phyloP scores from a whole-genome alignment of 1,140 invertebrate genomes.

The Trachelipus rathkii region DNA sequence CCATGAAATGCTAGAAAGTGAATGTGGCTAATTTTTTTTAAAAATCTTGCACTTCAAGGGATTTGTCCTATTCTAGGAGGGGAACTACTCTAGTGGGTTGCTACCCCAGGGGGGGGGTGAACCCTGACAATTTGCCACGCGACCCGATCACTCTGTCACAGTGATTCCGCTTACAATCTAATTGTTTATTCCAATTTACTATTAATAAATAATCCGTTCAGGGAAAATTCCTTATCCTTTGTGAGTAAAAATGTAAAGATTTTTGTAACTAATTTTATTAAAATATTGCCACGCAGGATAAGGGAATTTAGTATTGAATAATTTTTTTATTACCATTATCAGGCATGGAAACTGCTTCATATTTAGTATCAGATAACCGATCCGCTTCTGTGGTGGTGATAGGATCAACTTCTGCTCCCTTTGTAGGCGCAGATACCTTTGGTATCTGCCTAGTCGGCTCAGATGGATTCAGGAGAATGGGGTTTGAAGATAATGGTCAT shows the following conservation, averaged over 20 bases:
- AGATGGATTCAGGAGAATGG: conserved; percentile 44
- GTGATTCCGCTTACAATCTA: no score
- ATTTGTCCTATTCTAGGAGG: no score
- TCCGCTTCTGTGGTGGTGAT: conserved; percentile 74
- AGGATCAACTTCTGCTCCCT: conserved; percentile 66
- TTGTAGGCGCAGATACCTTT: conserved; percentile 53
- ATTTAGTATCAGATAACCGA: conserved; percentile 61
- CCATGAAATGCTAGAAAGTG: no score
- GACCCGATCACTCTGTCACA: no score
- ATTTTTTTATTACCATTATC: conserved; percentile 35
- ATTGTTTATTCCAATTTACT: no score
- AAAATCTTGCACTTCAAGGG: no score
- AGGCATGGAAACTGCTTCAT: conserved; percentile 77
- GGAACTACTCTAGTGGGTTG: no score
- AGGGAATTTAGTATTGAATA: background rate
- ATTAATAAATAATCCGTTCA: no score
- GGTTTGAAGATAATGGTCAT: conserved; percentile 59
- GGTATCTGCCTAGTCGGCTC: conserved; percentile 45
- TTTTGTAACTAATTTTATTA: background rate
- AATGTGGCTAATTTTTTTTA: no score
- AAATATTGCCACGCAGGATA: background rate
- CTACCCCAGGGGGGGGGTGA: no score
- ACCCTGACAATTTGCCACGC: no score
- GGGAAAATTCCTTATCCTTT: no score
- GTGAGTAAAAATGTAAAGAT: background rate